Base-by-base conservation (phyloP, 2,797 vertebrate genomes). In the Acanthopagrus latus region DNA sequence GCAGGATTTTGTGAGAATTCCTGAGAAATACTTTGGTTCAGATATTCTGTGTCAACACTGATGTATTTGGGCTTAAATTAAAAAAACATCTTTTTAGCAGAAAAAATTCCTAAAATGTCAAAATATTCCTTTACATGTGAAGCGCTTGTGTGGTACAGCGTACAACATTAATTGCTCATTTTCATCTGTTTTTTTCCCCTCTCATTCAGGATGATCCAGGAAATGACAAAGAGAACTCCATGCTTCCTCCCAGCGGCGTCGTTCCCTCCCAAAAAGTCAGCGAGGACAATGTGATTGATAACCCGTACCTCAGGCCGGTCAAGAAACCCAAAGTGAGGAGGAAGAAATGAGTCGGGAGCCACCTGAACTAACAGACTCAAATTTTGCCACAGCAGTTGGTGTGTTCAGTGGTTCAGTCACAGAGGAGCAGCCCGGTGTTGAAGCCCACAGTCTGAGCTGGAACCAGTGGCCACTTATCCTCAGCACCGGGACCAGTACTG, bases 291-390 rank as follows among this genome's bases (percentile, higher is more conserved):
- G 5, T 97, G 85, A 99, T 99, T 0, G 98, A 99, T 92, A 99
- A 99, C 67, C 98, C 98, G 4, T 99, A 99, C 59, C 95, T 99
- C 25, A 88, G 98, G 1, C 98, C 98, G 0, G 98, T 99, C 66
- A 99, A 99, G 89, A 99, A 99, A 75, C 98, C 98, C 88, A 99
- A 99, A 95, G 96, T 99, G 75, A 97, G 97, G 85, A 94, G 98
- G 92, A 99, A 99, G 97, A 99, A 99, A 92, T 99, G 95, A 98
- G 73, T 0, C 4, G 5, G 25, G 54, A 23, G 16, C 21, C 0
- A 0, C 11, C 6, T 29, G 68, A 71, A 58, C 21, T 41, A 20
- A 82, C 14, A 59, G 85, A 89, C 89, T 88, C 16, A 0, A 2
- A 48, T 58, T 27, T 27, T 55, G 64, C 64, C 48, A 54, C 59